Evolutionary conservation across 2,113 vertebrate genomes (phyloP).

Genomic region (Sminthopsis crassicaudata): DNA sequence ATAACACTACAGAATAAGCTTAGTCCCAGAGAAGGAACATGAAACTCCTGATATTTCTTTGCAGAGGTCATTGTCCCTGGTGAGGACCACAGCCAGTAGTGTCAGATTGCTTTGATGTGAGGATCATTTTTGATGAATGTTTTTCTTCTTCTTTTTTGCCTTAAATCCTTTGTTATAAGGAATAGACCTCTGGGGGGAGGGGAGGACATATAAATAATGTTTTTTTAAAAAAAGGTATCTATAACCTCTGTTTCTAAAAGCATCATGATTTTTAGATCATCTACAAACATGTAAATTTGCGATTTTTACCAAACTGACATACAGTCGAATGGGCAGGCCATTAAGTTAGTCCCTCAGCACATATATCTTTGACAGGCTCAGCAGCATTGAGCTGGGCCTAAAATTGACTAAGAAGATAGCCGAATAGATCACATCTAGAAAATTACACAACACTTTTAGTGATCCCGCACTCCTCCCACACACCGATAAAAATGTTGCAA

Average conservation of each 20-base stretch:
- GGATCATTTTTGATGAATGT: not conserved
- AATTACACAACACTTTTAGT: slow-evolving; percentile 1
- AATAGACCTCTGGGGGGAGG: not conserved
- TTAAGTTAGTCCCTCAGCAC: not conserved
- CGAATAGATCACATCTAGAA: not conserved
- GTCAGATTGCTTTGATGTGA: not conserved
- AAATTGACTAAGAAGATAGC: not conserved
- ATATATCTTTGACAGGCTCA: not conserved
- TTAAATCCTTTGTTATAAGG: not conserved
- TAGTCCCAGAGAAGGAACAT: not conserved
- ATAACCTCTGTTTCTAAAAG: not conserved
- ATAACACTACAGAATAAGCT: not conserved
- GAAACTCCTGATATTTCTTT: not conserved
- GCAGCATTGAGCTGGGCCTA: not conserved
- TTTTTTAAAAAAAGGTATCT: not conserved
- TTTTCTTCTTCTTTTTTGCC: not conserved
- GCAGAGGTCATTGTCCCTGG: not conserved
- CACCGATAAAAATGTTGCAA: not conserved
- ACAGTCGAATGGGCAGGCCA: not conserved
- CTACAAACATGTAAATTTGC: not conserved
- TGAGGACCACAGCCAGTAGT: too few relatives aligned
- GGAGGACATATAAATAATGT: not conserved
- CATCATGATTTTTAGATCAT: not conserved
- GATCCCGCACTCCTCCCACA: not conserved
- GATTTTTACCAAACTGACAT: not conserved